Percentiles rank a stretch among this genome's conserved stretches.
Evolutionary conservation across 2,888 invertebrate species (phyloP).

Genomic region (Drosophila helvetica): DNA sequence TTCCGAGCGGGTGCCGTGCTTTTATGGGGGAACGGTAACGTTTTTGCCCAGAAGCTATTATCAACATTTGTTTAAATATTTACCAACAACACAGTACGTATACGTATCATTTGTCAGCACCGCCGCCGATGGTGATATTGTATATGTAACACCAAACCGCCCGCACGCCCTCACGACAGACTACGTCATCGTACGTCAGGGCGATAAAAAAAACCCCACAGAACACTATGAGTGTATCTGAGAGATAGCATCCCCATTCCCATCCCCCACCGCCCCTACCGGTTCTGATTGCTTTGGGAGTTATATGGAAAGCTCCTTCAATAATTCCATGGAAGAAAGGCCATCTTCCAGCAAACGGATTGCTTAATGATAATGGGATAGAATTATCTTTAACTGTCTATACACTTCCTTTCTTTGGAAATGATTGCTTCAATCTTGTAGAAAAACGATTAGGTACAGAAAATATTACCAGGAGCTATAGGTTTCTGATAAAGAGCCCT

Average conservation of each 20-base stretch:
- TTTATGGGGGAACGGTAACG: conserved; percentile 46
- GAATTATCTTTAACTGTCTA: too few relatives aligned
- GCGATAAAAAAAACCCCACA: background rate
- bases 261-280: background rate
- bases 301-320: background rate
- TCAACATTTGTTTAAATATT: conserved; percentile 71
- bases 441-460: background rate
- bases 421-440: background rate
- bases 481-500: too few relatives aligned
- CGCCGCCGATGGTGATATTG: conserved; percentile 8
- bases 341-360: too few relatives aligned
- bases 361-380: too few relatives aligned
- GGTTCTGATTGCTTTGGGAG: background rate
- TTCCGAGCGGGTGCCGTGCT: conserved; percentile 6
- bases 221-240: background rate
- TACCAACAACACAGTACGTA: conserved; percentile 33
- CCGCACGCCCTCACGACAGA: background rate
- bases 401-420: background rate
- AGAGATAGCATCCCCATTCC: background rate
- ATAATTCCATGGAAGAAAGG: background rate
- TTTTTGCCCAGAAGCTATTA: conserved; percentile 12
- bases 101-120: conserved; percentile 28
- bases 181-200: background rate
- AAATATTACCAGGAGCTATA: too few relatives aligned
- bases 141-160: background rate